Conservation (phyloP, 2,888 invertebrate genomes). For the Cephus runcator region DNA sequence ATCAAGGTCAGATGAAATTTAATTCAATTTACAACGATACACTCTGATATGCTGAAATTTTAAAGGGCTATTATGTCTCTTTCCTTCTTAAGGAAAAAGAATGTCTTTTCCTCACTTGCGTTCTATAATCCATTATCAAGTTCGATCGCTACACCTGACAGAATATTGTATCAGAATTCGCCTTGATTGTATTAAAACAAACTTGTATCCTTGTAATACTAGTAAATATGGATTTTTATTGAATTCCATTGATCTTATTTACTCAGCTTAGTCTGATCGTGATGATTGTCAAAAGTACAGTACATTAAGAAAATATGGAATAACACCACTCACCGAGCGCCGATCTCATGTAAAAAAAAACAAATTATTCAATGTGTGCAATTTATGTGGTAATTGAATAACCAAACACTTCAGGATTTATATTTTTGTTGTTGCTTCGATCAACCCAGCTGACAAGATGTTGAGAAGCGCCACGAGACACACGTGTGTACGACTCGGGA, state of each 20-base stretch:
- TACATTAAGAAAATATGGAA: not conserved
- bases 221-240: not conserved
- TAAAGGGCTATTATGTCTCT: not conserved
- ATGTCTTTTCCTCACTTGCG: not conserved
- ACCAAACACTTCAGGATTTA: not conserved
- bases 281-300: not conserved
- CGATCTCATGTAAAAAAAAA: not conserved
- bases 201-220: not conserved
- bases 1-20: conserved; percentile 11
- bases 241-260: not conserved
- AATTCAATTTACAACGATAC: conserved; percentile 12
- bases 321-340: not conserved
- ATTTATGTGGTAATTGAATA: not conserved
- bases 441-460: not conserved
- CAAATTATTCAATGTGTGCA: not conserved
- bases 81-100: not conserved
- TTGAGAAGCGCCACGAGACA: not conserved
- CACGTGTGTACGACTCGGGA: not conserved
- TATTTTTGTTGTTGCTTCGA: not conserved
- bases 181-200: not conserved
- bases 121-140: not conserved
- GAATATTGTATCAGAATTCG: not conserved
- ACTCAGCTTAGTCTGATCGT: not conserved
- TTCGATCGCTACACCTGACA: not conserved
- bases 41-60: not conserved